Base-by-base conservation (phyloP, 2,888 invertebrate species). In the Phengaris arion region DNA sequence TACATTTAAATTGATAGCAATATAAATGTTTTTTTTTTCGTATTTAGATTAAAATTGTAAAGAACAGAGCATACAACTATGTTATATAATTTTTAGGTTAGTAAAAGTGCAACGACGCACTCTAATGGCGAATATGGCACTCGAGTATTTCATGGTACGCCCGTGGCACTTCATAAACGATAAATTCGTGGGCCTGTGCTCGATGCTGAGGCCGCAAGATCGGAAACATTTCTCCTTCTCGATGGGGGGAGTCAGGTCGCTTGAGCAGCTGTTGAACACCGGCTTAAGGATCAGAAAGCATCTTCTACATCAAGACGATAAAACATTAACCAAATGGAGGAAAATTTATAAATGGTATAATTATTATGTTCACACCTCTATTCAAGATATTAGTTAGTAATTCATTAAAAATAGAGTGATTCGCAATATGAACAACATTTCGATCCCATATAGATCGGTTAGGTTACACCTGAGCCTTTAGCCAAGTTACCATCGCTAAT, bases 281-380 rank as follows among this genome's bases (percentile, higher is more conserved):
- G 57, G 57, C 0, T 9, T 57, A n/a, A 57, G 7, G 15, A 9
- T 15, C 15, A 57, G 57, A 2, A 57, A 57, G 15, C 15, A 57
- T 22, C 57, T 57, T 57, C 57, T 57, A 8, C 57, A 22, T 57
- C 57, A 57, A 57, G 57, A 57, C 57, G 57, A 57, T 9, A 57
- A 15, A 57, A 57, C 57, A 57, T 8, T 57, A 15, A 15, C 57
- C 15, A 57, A 57, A 9, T 57, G 57, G 57, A 57, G 15, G 15
- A 57, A 57, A 15, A 57, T 57, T 57, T 57, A 15, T 57, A 9
- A 57, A 57, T 57, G 57, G 57, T 57, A 15, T 4, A 57, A n/a
- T 57, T 85, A 84, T 35, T 35, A 35, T 35, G 15, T 15, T 55
- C n/a, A 12, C 13, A 55, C 13, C 2, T 35, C 35, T 35, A 35